Evolutionary conservation across 2,113 vertebrate genomes (phyloP).

Genomic region (Rhodinocichla rosea): DNA sequence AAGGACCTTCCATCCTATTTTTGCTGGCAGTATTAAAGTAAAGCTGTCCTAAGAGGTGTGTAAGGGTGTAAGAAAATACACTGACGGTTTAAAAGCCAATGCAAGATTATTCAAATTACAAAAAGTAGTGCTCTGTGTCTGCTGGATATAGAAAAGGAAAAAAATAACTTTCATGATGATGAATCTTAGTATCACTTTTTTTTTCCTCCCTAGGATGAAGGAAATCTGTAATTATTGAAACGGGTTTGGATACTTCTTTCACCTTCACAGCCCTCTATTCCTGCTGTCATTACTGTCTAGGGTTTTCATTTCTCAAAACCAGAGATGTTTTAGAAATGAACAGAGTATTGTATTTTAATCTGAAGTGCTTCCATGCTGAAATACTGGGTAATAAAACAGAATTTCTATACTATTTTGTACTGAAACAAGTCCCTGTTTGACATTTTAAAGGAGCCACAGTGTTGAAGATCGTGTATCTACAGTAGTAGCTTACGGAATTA

Average conservation of each 20-base stretch:
- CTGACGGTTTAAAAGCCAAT: background rate
- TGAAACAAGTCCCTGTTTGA: background rate
- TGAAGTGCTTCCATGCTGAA: background rate
- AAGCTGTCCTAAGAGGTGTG: background rate
- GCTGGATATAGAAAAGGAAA: background rate
- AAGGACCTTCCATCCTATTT: background rate
- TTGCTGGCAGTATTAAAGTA: background rate
- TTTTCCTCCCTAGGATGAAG: background rate
- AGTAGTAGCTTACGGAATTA: background rate
- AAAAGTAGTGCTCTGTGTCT: background rate
- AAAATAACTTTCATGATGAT: background rate
- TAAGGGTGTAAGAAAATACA: background rate
- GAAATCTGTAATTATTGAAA: background rate
- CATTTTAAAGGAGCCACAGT: background rate
- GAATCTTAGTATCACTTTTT: background rate
- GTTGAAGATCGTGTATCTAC: background rate
- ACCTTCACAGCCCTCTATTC: background rate
- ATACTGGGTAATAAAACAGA: background rate
- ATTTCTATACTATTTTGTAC: background rate
- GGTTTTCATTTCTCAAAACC: background rate
- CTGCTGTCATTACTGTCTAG: background rate
- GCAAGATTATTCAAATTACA: background rate
- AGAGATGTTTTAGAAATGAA: background rate
- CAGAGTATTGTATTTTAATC: background rate
- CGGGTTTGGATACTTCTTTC: background rate